Evolutionary conservation across 2,113 vertebrate genomes (phyloP), one percentile per base, ranked within the genome.

Genomic region (Campylorhamphus procurvoides): DNA sequence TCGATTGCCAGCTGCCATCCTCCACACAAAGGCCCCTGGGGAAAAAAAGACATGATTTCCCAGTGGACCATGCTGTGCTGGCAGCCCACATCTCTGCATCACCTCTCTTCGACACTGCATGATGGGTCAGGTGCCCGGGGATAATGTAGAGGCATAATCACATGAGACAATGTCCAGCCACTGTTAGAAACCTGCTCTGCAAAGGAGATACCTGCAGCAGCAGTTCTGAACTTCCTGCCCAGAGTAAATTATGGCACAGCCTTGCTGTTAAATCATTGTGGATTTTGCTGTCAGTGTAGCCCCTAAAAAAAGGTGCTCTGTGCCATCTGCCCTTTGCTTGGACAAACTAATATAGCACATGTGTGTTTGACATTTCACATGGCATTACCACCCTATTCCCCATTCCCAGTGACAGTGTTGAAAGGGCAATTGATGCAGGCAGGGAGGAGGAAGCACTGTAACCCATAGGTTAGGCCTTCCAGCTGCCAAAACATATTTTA

Each of bases 311-410:
- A 93, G 63, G 68, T 55, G 80, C 44, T 88, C 62, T 72, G 67
- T 68, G 42, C n/a, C 62, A 52, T 78, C 80, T 89, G 88, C 75
- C 91, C 94, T 96, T 97, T 96, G 62, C 87, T 89, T 89, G 84
- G 83, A 59, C 55, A 92, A 94, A 91, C 55, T 82, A 87, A 94
- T 9, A 67, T 64, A 95, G 81, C 55, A 46, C 66, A 39, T 81
- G 62, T 66, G 83, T 87, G 77, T 59, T 87, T 97, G 95, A 94
- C 94, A 96, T 96, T 97, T 96, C 93, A 68, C 12, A 0, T 75
- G 84, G 93, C 62, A 92, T 95, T 93, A 94, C 55, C 71, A 73
- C 72, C 64, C 50, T 35, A 3, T 18, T 90, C 59, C 73, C 80
- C 4, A 0, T 33, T 69, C 71, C 90, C 5, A 0, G 84, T 1